These are phyloP conservation scores for Poicephalus gulielmi DNA, from an alignment of 2,113 vertebrate species.

Conservation along the genomic window DNA sequence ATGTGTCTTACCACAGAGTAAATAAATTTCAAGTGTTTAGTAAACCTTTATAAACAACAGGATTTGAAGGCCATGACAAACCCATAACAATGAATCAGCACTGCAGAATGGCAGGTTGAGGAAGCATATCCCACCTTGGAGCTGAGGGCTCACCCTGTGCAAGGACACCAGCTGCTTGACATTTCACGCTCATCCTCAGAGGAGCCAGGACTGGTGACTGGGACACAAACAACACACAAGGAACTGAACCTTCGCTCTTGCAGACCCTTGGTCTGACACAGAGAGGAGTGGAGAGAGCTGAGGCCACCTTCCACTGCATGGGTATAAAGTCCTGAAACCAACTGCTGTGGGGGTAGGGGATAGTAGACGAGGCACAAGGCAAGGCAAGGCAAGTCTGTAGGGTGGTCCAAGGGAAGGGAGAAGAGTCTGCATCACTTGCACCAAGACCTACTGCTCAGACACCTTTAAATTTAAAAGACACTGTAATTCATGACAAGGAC, in stretches of 20 bases:
- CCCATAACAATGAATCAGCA: accelerated
- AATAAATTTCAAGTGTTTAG: slow-evolving; percentile 49
- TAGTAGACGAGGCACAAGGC: too few species aligned
- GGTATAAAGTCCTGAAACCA: not conserved
- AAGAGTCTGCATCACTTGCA: not conserved
- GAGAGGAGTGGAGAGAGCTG: not conserved
- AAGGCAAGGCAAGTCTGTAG: not conserved
- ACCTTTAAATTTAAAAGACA: not conserved
- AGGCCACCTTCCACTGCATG: not conserved
- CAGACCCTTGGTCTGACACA: not conserved
- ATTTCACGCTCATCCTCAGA: not conserved
- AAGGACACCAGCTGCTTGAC: not conserved
- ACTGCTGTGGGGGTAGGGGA: too few species aligned
- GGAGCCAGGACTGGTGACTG: accelerated
- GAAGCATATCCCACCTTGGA: not conserved
- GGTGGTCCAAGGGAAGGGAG: not conserved
- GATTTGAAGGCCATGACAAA: not conserved
- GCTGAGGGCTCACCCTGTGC: not conserved
- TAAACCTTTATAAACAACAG: slow-evolving; percentile 49
- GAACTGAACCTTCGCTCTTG: not conserved
- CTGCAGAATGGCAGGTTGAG: not conserved
- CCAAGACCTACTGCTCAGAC: not conserved
- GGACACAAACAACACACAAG: not conserved
- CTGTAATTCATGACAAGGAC: not conserved
- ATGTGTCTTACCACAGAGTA: slow-evolving; percentile 28